Conservation (phyloP, 2,888 invertebrate species). For the Eilema sororculum region DNA sequence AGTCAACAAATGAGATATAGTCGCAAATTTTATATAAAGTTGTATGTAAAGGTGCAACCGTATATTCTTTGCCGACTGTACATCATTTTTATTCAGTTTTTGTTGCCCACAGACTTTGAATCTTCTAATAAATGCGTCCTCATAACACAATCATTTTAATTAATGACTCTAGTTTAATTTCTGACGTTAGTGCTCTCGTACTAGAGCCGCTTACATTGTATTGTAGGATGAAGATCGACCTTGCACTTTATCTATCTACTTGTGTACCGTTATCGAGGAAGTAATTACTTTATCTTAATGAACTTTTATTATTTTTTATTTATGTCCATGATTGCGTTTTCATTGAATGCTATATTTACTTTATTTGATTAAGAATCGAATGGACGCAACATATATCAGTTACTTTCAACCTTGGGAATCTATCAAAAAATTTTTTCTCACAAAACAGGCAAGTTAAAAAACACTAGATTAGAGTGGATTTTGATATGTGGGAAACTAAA, state of each 20-base stretch:
- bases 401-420: not conserved
- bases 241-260: conserved; percentile 21
- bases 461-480: not conserved
- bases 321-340: not conserved
- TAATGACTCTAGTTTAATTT: not conserved
- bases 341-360: not conserved
- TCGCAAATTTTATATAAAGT: too few species aligned
- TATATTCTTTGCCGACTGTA: too few species aligned
- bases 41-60: too few species aligned
- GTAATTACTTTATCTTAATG: conserved; percentile 17
- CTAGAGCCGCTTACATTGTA: not conserved
- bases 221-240: conserved; percentile 19
- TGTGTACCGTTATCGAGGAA: conserved; percentile 22
- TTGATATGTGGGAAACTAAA: too few species aligned
- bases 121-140: too few species aligned
- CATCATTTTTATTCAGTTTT: too few species aligned
- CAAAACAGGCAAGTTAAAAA: not conserved
- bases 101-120: too few species aligned
- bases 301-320: not conserved
- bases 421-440: not conserved
- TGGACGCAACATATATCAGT: not conserved
- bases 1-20: too few species aligned
- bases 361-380: not conserved
- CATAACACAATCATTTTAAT: not conserved
- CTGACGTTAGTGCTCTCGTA: not conserved